Evolutionary conservation across 1,140 invertebrate species (phyloP).

Genomic region (Lanistes nyassanus): DNA sequence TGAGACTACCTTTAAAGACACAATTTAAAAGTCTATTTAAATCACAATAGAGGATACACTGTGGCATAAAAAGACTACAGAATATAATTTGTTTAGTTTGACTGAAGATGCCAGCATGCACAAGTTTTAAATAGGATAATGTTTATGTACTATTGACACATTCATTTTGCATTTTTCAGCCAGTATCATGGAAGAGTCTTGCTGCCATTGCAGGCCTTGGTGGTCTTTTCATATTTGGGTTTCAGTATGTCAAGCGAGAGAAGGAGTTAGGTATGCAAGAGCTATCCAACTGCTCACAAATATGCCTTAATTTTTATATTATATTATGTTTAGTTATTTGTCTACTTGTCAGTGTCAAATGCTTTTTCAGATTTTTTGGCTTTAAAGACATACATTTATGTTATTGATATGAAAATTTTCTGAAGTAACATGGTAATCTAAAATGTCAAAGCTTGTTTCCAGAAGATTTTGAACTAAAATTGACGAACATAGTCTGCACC

Average conservation of each 20-base stretch:
- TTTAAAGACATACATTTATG: no score
- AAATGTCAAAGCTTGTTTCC: neutral
- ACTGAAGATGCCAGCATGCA: neutral
- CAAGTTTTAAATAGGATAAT: neutral
- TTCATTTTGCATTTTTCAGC: slow-evolving; percentile 21
- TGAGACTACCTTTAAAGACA: neutral
- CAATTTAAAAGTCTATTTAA: neutral
- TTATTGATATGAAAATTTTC: neutral
- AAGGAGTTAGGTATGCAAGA: slow-evolving; percentile 35
- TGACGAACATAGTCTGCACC: neutral
- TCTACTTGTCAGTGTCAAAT: neutral
- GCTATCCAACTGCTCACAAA: neutral
- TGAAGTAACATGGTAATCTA: neutral
- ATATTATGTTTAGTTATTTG: neutral
- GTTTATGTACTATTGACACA: no score
- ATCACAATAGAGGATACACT: neutral
- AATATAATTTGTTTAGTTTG: neutral
- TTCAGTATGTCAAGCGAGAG: slow-evolving; percentile 37
- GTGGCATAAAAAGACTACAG: neutral
- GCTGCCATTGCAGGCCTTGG: slow-evolving; percentile 28
- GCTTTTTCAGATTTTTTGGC: neutral
- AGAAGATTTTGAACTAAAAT: neutral
- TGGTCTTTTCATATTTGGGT: slow-evolving; percentile 20
- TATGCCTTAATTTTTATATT: neutral
- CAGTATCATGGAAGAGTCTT: slow-evolving; percentile 38